These are phyloP conservation scores for Cochlearius cochlearius DNA, from an alignment of 2,113 vertebrate species.

Conservation along the genomic window DNA sequence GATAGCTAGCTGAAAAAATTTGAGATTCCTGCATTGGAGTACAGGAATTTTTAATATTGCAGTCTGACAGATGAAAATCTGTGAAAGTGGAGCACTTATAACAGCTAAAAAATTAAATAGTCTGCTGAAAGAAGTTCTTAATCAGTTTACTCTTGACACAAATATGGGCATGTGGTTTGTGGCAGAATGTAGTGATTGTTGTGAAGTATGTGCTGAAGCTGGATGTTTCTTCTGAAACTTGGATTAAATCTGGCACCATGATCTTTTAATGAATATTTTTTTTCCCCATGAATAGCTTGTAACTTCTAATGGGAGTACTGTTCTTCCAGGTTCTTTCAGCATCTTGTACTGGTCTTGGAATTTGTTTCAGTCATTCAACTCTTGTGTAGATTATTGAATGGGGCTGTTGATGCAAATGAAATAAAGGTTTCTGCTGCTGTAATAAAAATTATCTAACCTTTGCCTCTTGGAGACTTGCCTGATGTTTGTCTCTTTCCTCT, in stretches of 20 bases:
- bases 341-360: conserved; percentile 11
- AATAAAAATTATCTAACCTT: conserved; percentile 42
- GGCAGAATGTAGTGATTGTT: not conserved
- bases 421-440: conserved; percentile 39
- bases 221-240: not conserved
- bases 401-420: conserved; percentile 39
- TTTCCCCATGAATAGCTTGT: not conserved
- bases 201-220: not conserved
- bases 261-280: not conserved
- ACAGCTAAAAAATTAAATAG: not conserved
- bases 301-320: conserved; percentile 20
- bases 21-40: not conserved
- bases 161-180: not conserved
- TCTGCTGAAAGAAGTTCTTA: not conserved
- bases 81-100: not conserved
- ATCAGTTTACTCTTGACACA: not conserved
- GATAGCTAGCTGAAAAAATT: not conserved
- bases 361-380: conserved; percentile 24
- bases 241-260: not conserved
- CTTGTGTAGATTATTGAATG: conserved; percentile 31
- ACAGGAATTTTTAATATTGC: not conserved
- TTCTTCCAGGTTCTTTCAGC: conserved; percentile 6
- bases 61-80: not conserved
- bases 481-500: conserved; percentile 46
- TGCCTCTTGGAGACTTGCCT: conserved; percentile 42